Base-by-base conservation (phyloP, 2,797 vertebrate species). In the Hemitrygon akajei region DNA sequence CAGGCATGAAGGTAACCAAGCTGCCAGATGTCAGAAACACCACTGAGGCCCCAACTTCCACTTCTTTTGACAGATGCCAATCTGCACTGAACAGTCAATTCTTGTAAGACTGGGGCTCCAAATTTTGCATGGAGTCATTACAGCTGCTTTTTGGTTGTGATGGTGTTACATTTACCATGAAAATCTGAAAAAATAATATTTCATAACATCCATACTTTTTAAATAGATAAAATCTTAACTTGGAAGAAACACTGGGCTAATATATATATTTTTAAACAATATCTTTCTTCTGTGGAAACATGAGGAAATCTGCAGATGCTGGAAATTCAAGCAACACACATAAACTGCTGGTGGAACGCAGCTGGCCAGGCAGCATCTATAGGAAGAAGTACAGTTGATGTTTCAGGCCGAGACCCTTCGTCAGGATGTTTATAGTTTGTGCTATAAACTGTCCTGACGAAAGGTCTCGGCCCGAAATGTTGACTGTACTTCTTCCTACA, bases 21-120 rank as follows among this genome's bases (percentile, higher is more conserved):
- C 66, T 76, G 71, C 69, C 91, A 75, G 69, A 56, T 93, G 71
- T 93, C 71, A 93, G 71, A 30, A 12, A 75, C 71, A 76, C 71
- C 91, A 37, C 25, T 20, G 40, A 93, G 37, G 14, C 56, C 71
- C 76, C 71, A 75, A 93, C 71, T 93, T 93, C 10, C 91, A 56
- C 25, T 75, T 47, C 12, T 56, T 37, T 93, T 93, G 91, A 93
- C 37, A 30, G 37, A 75, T 47, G 40, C 37, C 37, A 73, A 75
- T 76, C 71, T 56, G 14, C 71, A 75, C n/a, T 14, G 37, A 76
- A 76, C 11, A 93, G 25, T 34, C 22, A 34, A 56, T 20, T 22
- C 30, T 4, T 56, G 91, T 3, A 14, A 37, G 34, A 63, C 69
- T 12, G 56, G 56, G 40, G 16, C 18, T 58, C 7, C 0, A 93